A percentile compares a stretch with the other conserved stretches of the same genome.
phyloP scores from a whole-genome alignment of 2,888 invertebrate genomes.

The Rotaria sp. region DNA sequence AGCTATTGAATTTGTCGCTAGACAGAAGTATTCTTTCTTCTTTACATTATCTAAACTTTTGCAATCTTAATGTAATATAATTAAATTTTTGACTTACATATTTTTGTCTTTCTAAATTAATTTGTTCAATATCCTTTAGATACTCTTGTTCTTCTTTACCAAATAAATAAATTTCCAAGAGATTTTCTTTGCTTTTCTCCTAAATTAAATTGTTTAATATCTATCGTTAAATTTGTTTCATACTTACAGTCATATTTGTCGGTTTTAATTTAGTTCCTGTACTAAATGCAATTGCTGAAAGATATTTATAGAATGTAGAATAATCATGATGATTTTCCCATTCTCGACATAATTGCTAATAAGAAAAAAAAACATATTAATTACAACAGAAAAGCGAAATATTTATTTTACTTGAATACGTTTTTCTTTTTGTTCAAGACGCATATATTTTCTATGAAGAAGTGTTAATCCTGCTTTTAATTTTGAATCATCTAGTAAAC shows the following conservation, averaged over 20 bases:
- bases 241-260: not conserved
- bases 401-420: conserved; percentile 49
- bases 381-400: not conserved
- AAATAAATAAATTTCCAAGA: not conserved
- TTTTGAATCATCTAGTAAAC: conserved; percentile 38
- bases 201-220: not conserved
- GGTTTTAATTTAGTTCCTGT: not conserved
- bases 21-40: no score
- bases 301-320: not conserved
- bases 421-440: conserved; percentile 52
- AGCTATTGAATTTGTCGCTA: no score
- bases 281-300: not conserved
- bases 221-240: no score
- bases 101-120: not conserved
- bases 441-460: conserved; percentile 52
- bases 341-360: not conserved
- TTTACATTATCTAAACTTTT: no score
- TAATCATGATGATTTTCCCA: not conserved
- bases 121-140: not conserved
- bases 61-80: no score
- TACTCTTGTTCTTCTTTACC: not conserved
- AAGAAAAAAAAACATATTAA: not conserved
- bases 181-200: not conserved
- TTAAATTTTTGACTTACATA: not conserved
- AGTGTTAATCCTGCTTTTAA: conserved; percentile 53